Evolutionary conservation across 2,113 vertebrate genomes (phyloP).

Genomic region (Gavialis gangeticus): DNA sequence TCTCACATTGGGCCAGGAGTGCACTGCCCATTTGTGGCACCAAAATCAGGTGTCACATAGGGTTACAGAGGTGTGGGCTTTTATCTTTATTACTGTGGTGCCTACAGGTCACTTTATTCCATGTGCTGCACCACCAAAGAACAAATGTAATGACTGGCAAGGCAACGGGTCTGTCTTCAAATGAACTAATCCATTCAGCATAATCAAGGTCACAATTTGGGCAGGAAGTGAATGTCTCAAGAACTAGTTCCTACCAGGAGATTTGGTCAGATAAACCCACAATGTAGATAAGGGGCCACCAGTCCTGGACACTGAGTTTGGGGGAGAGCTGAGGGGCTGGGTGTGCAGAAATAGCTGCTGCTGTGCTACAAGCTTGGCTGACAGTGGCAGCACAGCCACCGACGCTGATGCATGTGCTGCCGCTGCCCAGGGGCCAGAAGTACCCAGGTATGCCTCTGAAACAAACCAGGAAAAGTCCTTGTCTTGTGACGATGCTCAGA

Average conservation of each 20-base stretch:
- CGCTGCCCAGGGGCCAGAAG: too few relatives aligned
- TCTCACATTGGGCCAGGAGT: neutral
- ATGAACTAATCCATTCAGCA: neutral
- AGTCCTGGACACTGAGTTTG: too few relatives aligned
- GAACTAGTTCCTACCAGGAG: slow-evolving; percentile 40
- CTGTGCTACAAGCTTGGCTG: too few relatives aligned
- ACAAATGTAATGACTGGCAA: neutral
- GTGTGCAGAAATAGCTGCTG: too few relatives aligned
- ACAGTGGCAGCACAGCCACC: too few relatives aligned
- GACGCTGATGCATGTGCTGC: too few relatives aligned
- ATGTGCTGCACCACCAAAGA: neutral
- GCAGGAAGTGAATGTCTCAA: slow-evolving; percentile 55
- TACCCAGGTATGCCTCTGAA: too few relatives aligned
- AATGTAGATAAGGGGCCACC: too few relatives aligned
- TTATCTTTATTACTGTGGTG: neutral
- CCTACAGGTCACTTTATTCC: neutral
- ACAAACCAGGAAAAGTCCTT: neutral
- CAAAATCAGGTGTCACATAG: neutral
- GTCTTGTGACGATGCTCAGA: slow-evolving; percentile 14
- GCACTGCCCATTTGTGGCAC: neutral
- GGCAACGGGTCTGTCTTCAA: neutral
- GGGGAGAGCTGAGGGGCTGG: too few relatives aligned
- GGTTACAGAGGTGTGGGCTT: neutral
- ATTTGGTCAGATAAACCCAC: neutral
- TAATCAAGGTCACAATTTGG: neutral